A percentile compares a stretch with the other conserved stretches of the same genome.
phyloP scores from a whole-genome alignment of 2,113 vertebrate species.

The Pelusios castaneus region DNA sequence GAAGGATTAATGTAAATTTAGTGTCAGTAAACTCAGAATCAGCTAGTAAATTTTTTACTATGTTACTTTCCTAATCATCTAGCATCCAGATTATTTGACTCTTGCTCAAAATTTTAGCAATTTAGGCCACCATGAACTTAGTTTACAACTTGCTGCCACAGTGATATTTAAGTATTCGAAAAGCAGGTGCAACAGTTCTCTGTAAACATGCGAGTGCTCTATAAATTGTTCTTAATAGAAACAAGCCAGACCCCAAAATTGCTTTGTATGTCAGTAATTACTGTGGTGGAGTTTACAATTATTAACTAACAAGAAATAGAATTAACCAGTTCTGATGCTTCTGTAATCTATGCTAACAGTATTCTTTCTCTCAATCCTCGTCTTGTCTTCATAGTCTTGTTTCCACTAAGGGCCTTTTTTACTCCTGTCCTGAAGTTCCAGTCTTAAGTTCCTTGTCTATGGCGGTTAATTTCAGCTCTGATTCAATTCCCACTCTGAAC shows the following conservation, averaged over 20 bases:
- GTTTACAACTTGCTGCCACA: slow-evolving; percentile 53
- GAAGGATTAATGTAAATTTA: background rate
- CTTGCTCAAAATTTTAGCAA: slow-evolving; percentile 58
- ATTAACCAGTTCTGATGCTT: background rate
- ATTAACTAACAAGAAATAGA: background rate
- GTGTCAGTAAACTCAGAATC: background rate
- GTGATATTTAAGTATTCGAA: slow-evolving; percentile 71
- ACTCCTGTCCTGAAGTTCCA: fast-evolving
- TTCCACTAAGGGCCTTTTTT: fast-evolving
- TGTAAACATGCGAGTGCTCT: slow-evolving; percentile 24
- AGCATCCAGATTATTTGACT: slow-evolving; percentile 62
- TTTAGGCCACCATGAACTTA: slow-evolving; percentile 59
- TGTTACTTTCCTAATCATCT: background rate
- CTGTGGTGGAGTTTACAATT: background rate
- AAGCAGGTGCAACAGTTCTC: slow-evolving; percentile 64
- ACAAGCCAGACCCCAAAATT: background rate
- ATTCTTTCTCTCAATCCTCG: background rate
- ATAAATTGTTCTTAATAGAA: slow-evolving; percentile 40
- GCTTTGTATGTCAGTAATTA: slow-evolving; percentile 15
- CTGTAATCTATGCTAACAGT: background rate
- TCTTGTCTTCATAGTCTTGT: background rate
- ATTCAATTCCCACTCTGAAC: background rate
- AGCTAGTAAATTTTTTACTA: slow-evolving; percentile 36
- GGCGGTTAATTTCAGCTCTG: background rate
- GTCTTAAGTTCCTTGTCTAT: background rate